Percentiles rank a stretch among this genome's conserved stretches.
phyloP scores from a whole-genome alignment of 2,888 invertebrate species.

The Peribatodes rhomboidaria region DNA sequence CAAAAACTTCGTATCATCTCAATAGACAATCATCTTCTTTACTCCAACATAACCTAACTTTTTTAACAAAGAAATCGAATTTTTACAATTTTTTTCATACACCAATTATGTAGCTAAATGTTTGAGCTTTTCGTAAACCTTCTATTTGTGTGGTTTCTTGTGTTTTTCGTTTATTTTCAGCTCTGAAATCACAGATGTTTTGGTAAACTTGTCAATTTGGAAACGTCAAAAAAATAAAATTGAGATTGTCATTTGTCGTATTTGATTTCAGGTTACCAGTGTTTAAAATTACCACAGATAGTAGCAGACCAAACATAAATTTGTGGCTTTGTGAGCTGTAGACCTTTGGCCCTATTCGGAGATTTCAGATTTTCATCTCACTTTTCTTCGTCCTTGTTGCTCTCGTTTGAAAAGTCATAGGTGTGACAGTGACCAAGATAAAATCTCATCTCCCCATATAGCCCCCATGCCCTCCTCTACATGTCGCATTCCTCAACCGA shows the following conservation, averaged over 20 bases:
- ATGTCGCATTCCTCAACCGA: no score
- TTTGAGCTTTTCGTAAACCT: slow-evolving; percentile 24
- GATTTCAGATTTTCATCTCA: no score
- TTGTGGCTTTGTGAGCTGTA: no score
- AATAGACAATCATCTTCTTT: slow-evolving; percentile 59
- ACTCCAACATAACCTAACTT: slow-evolving; percentile 75
- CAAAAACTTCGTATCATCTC: slow-evolving; percentile 71
- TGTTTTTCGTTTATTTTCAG: slow-evolving; percentile 49
- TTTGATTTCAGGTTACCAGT: not conserved
- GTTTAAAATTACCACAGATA: no score
- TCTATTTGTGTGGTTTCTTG: slow-evolving; percentile 33
- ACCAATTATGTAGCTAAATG: slow-evolving; percentile 7
- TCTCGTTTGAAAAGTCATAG: no score
- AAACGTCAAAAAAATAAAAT: slow-evolving; percentile 41
- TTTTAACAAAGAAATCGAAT: slow-evolving; percentile 53
- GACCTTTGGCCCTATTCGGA: no score
- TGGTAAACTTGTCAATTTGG: slow-evolving; percentile 80
- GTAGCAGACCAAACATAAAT: no score
- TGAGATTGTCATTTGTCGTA: not conserved
- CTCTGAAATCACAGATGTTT: slow-evolving; percentile 63
- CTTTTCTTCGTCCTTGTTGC: no score
- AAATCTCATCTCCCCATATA: no score
- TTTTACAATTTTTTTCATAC: slow-evolving; percentile 30
- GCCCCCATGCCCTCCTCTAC: no score
- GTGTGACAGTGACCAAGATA: no score